A percentile compares a stretch with the other conserved stretches of the same genome.
Conservation (phyloP, 2,797 vertebrate genomes). For the Scleropages formosus region DNA sequence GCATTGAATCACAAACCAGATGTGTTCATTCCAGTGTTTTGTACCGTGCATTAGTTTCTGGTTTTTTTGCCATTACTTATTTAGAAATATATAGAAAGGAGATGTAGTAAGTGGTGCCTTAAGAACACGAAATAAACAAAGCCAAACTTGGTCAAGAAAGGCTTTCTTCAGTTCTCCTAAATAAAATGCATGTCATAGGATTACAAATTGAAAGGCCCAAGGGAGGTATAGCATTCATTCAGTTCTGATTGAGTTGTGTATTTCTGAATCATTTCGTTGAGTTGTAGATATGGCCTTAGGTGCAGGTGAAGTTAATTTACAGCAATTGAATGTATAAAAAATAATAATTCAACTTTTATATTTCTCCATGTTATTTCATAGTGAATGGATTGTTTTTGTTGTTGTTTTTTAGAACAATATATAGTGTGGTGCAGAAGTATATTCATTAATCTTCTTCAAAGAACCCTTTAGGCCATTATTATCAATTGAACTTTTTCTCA, state of each 20-base stretch:
- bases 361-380: too few species aligned
- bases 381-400: too few species aligned
- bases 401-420: too few species aligned
- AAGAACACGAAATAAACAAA: neutral
- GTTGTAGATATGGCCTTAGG: neutral
- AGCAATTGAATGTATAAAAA: too few species aligned
- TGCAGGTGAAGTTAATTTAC: too few species aligned
- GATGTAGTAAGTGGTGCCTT: neutral
- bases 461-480: too few species aligned
- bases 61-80: neutral
- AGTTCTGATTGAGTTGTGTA: neutral
- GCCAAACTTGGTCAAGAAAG: neutral
- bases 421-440: too few species aligned
- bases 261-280: neutral
- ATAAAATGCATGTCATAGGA: neutral
- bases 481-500: too few species aligned
- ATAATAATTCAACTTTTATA: too few species aligned
- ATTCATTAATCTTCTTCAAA: too few species aligned
- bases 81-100: neutral
- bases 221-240: neutral
- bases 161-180: neutral
- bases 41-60: neutral
- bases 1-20: neutral
- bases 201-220: neutral
- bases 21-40: neutral